phyloP scores from a whole-genome alignment of 2,888 invertebrate genomes.

The Cataglyphis albicans region DNA sequence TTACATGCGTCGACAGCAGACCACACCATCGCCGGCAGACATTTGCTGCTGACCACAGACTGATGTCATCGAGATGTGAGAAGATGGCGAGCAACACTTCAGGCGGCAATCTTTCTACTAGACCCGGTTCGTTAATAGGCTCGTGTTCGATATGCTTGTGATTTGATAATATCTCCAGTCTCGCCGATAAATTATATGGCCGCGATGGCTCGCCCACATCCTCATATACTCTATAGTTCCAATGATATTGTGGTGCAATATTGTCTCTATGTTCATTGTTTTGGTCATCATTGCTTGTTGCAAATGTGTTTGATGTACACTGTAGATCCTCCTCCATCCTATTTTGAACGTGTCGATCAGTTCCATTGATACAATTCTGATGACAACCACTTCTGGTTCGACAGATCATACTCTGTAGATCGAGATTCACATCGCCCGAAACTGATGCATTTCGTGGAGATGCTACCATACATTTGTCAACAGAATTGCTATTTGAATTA shows the following conservation, averaged over 20 bases:
- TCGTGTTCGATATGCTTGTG: constrained; percentile 84
- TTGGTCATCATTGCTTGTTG: constrained; percentile 64
- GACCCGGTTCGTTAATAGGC: constrained; percentile 87
- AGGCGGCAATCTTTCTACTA: constrained; percentile 91
- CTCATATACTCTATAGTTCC: constrained; percentile 72
- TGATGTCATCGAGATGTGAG: constrained; percentile 95
- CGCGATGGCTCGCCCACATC: constrained; percentile 85
- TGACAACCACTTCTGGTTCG: constrained; percentile 29
- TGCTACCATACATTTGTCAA: constrained; percentile 9
- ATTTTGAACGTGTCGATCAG: constrained; percentile 57
- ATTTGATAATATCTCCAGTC: constrained; percentile 88
- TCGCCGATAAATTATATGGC: constrained; percentile 88
- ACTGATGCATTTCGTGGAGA: not conserved
- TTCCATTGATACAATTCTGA: constrained; percentile 36
- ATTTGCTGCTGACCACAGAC: constrained; percentile 94
- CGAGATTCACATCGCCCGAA: not conserved
- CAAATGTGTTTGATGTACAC: constrained; percentile 68
- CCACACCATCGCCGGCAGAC: constrained; percentile 95
- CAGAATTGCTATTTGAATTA: constrained; percentile 35
- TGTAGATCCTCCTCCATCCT: constrained; percentile 75
- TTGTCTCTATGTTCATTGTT: constrained; percentile 68
- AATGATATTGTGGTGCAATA: constrained; percentile 62
- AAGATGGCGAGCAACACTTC: constrained; percentile 96
- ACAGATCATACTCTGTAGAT: constrained; percentile 47
- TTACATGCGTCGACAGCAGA: constrained; percentile 92